Conservation (phyloP, 2,113 vertebrate genomes). For the Scolopax mira region DNA sequence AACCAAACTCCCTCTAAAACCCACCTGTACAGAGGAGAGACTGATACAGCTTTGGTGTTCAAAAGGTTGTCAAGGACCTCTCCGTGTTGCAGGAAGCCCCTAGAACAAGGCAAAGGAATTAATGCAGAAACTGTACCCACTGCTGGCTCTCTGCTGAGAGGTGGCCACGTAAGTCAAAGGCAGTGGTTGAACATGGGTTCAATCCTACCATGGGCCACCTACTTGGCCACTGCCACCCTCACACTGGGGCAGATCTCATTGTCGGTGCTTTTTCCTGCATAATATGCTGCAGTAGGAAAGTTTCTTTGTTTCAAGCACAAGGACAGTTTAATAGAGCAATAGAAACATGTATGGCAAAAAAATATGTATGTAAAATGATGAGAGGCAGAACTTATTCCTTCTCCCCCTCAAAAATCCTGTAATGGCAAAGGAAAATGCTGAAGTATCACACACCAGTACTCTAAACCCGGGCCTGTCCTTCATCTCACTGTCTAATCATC, state of each 20-base stretch:
- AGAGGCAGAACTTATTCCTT: not conserved
- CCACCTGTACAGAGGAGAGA: not conserved
- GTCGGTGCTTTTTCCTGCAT: not conserved
- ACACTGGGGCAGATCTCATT: not conserved
- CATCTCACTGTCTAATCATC: not conserved
- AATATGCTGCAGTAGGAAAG: not conserved
- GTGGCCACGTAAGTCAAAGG: accelerated
- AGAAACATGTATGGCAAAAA: not conserved
- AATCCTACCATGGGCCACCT: no score
- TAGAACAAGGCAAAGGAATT: not conserved
- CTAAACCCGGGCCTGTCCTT: not conserved
- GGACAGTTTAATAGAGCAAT: not conserved
- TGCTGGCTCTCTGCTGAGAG: not conserved
- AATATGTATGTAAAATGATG: not conserved
- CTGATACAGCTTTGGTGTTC: not conserved
- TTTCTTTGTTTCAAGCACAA: not conserved
- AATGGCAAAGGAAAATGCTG: not conserved
- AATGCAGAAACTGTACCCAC: not conserved
- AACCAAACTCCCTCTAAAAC: not conserved
- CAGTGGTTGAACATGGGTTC: not conserved
- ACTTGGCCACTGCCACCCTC: no score
- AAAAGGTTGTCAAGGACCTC: not conserved
- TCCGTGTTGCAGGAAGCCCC: not conserved
- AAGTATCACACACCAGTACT: not conserved
- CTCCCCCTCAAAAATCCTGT: not conserved